Evolutionary conservation across 2,888 invertebrate species (phyloP), one percentile per base, ranked within the genome.

Genomic region (Drosophila tripunctata): DNA sequence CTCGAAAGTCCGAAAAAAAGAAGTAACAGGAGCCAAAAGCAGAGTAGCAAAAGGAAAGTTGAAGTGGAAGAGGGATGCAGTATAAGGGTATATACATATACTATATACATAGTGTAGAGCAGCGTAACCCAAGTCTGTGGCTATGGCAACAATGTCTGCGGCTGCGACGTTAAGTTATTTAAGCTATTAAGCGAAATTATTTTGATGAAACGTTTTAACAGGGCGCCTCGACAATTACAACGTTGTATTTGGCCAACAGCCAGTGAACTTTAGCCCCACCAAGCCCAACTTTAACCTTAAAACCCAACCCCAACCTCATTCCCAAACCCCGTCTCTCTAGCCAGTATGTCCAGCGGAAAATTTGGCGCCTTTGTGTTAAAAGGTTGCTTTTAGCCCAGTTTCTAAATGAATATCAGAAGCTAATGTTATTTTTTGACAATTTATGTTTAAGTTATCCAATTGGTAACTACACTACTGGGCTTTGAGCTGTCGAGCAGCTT

Each of bases 141-240:
- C 27, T 35, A 30, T 44, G 52, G 52, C 48, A 58, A 54, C 44
- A 30, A 17, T 54, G 64, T 31, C 45, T 66, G 50, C 41, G 48
- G 55, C 51, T 43, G 19, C 19, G 44, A 40, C 50, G 36, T 38
- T 27, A 67, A 57, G 48, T 67, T 71, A 36, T 68, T 68, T 67
- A 67, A 57, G 74, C 55, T 33, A 58, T 60, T 69, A 54, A 54
- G 45, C 69, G 44, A 64, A 64, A 70, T 51, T 54, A 70, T 70
- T 70, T 70, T 64, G 69, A 70, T 64, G 69, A 70, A 69, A 69
- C 45, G 63, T 35, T 57, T 44, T 54, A 51, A 55, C 33, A 36
- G 33, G 14, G 50, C 19, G n/a, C 40, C 19, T 7, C 47, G 36
- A 50, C 57, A 57, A 57, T 63, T 66, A 31, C 35, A 41, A 24